These are phyloP conservation scores for Macrochelys suwanniensis DNA, from an alignment of 2,797 vertebrate genomes.

Conservation along the genomic window DNA sequence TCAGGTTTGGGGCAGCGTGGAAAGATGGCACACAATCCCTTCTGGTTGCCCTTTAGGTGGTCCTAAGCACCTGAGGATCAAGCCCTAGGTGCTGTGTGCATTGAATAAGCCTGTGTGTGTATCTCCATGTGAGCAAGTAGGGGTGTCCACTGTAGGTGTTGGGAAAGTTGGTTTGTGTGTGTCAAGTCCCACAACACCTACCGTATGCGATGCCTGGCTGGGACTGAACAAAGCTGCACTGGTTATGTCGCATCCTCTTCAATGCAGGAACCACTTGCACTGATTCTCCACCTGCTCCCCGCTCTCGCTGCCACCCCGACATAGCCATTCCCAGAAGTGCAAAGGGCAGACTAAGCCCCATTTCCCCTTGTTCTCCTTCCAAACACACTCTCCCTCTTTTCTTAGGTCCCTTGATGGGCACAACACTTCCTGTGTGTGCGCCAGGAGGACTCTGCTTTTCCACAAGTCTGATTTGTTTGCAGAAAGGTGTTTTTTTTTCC, in stretches of 20 bases:
- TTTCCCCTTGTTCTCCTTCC: background rate
- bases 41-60: background rate
- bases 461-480: slow-evolving; percentile 58
- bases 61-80: background rate
- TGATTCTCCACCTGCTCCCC: background rate
- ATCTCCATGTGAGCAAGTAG: background rate
- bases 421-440: background rate
- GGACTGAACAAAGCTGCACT: background rate
- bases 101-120: background rate
- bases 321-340: background rate
- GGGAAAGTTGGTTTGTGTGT: background rate
- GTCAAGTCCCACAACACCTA: background rate
- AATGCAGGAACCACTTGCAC: background rate
- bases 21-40: background rate
- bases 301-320: background rate
- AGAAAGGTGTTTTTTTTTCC: slow-evolving; percentile 27
- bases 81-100: background rate
- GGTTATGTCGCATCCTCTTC: background rate
- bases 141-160: background rate
- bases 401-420: background rate
- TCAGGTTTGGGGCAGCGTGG: background rate
- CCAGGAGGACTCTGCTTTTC: slow-evolving; percentile 39
- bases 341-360: fast-evolving
- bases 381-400: background rate
- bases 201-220: background rate